Evolutionary conservation across 1,140 invertebrate species (phyloP).

Genomic region (Anagrus nilaparvatae): DNA sequence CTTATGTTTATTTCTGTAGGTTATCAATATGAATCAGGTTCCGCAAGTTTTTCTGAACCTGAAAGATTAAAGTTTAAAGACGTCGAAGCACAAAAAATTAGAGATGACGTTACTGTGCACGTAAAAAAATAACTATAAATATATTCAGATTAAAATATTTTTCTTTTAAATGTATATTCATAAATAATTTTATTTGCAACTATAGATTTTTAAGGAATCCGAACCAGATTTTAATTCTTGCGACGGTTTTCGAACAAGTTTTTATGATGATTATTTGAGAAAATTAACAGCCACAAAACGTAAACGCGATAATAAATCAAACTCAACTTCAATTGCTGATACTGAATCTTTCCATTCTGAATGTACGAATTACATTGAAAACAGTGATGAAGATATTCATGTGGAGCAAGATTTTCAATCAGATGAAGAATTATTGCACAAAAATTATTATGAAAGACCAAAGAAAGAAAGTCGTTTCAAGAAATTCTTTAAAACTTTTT

Average conservation of each 20-base stretch:
- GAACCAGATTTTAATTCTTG: neutral
- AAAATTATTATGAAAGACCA: slow-evolving; percentile 6
- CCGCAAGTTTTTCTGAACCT: slow-evolving; percentile 5
- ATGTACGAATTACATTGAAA: slow-evolving; percentile 20
- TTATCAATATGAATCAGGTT: slow-evolving; percentile 27
- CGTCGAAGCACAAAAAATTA: slow-evolving; percentile 31
- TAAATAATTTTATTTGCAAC: slow-evolving; percentile 2
- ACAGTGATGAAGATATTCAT: slow-evolving; percentile 25
- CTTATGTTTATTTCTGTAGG: slow-evolving; percentile 14
- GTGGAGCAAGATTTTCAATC: slow-evolving; percentile 19
- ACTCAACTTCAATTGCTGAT: slow-evolving; percentile 22
- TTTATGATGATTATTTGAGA: slow-evolving; percentile 7
- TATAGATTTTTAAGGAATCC: neutral
- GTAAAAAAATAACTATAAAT: slow-evolving; percentile 16
- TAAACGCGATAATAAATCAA: slow-evolving; percentile 6
- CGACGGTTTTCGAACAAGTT: neutral
- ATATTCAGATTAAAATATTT: neutral
- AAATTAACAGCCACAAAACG: slow-evolving; percentile 14
- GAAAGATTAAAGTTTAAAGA: slow-evolving; percentile 25
- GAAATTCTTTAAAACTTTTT: slow-evolving; percentile 22
- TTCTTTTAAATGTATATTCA: neutral
- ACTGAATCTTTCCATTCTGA: slow-evolving; percentile 26
- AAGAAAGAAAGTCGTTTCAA: slow-evolving; percentile 18
- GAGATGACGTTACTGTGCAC: slow-evolving; percentile 38
- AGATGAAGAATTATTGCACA: slow-evolving; percentile 14